A percentile compares a stretch with the other conserved stretches of the same genome.
Evolutionary conservation across 2,797 vertebrate genomes (phyloP).

Genomic region (Hypotaenidia okinawae): DNA sequence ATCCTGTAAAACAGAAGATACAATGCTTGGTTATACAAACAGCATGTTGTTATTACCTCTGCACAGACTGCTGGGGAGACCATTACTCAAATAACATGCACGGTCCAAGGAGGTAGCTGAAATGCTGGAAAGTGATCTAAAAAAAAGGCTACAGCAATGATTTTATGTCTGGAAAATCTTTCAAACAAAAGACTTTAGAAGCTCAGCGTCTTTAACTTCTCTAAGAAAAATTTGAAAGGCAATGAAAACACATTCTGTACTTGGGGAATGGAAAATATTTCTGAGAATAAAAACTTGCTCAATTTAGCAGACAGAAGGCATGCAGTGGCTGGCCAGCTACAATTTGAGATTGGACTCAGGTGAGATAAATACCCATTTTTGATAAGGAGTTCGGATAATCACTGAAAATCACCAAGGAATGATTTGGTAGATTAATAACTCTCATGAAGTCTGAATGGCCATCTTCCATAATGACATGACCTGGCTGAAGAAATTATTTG

Average conservation of each 20-base stretch:
- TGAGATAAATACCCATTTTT: neutral
- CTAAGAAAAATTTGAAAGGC: neutral
- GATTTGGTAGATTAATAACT: neutral
- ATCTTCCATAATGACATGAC: neutral
- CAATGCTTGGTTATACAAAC: neutral
- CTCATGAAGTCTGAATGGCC: neutral
- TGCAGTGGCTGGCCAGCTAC: neutral
- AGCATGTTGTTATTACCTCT: neutral
- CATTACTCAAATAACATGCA: neutral
- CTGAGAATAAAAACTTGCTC: neutral
- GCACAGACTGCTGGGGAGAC: neutral
- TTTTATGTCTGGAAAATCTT: slow-evolving; percentile 44
- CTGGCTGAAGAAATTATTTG: neutral
- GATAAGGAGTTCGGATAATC: neutral
- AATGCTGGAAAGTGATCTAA: slow-evolving; percentile 6
- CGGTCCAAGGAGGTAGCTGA: neutral
- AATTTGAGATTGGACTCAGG: neutral
- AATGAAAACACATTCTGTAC: neutral
- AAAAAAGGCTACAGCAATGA: slow-evolving; percentile 26
- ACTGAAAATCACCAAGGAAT: neutral
- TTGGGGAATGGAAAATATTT: slow-evolving; percentile 28
- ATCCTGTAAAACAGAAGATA: neutral
- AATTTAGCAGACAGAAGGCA: slow-evolving; percentile 11
- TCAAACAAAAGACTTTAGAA: neutral
- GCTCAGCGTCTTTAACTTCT: neutral